Conservation (phyloP, 2,888 invertebrate species). For the Agapetus fuscipes region DNA sequence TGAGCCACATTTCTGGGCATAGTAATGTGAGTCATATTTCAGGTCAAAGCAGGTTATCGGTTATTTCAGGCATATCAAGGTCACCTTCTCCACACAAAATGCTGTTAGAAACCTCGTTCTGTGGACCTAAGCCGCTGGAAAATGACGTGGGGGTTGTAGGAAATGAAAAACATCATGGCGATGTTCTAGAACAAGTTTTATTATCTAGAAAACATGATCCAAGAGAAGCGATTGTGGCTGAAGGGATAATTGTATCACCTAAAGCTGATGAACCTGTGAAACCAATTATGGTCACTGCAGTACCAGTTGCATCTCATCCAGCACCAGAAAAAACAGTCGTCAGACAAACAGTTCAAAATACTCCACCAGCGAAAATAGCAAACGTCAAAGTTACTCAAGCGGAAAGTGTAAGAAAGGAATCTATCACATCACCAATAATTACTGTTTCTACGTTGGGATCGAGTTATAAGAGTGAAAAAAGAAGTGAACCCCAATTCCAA, state of each 20-base stretch:
- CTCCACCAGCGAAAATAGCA: not conserved
- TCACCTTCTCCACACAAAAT: constrained; percentile 88
- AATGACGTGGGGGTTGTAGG: constrained; percentile 37
- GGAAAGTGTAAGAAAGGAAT: constrained; percentile 8
- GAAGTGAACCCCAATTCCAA: constrained; percentile 10
- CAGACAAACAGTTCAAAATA: not conserved
- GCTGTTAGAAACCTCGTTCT: constrained; percentile 83
- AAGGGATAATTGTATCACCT: constrained; percentile 43
- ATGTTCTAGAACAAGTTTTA: constrained; percentile 46
- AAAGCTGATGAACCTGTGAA: not conserved
- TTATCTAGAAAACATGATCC: constrained; percentile 54
- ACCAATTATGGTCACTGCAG: no score
- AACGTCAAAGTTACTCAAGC: not conserved
- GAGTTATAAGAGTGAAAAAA: constrained; percentile 18
- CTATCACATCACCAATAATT: constrained; percentile 17
- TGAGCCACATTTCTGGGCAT: constrained; percentile 28
- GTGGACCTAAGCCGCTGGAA: constrained; percentile 68
- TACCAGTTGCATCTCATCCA: constrained; percentile 9
- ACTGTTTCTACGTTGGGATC: constrained; percentile 15
- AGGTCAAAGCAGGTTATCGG: constrained; percentile 30
- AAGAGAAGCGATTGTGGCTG: constrained; percentile 53
- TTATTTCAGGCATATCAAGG: constrained; percentile 49
- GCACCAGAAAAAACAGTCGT: no score
- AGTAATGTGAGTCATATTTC: constrained; percentile 22
- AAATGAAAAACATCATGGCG: constrained; percentile 41